phyloP scores from a whole-genome alignment of 92 coral and sea anemone genomes.

The Montipora capitata region DNA sequence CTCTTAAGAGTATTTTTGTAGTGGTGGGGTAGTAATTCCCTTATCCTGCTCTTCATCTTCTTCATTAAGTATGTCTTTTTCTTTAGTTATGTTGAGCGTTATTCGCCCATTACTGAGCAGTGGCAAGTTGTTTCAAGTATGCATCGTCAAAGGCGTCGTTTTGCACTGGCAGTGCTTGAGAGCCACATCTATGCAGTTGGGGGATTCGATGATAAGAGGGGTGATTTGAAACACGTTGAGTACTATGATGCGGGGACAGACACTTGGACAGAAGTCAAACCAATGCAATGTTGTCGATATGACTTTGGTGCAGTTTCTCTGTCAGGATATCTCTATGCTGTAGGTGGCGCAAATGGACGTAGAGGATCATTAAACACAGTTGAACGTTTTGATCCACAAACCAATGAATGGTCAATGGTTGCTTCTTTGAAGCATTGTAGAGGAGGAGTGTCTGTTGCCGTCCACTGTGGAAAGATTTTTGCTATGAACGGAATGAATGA shows the following conservation, averaged over 20 bases:
- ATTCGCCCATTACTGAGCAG: conserved; percentile 88
- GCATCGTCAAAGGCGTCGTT: conserved; percentile 94
- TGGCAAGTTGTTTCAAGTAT: conserved; percentile 92
- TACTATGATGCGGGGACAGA: conserved; percentile 81
- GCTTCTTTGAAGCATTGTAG: conserved; percentile 94
- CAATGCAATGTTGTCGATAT: conserved; percentile 89
- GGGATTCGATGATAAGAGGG: conserved; percentile 95
- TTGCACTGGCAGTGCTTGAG: conserved; percentile 88
- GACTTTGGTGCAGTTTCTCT: conserved; percentile 95
- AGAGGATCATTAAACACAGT: conserved; percentile 93
- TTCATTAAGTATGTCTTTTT: neutral
- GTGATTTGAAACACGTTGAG: conserved; percentile 90
- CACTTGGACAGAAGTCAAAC: conserved; percentile 88
- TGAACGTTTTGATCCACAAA: conserved; percentile 89
- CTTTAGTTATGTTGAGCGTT: conserved; percentile 93
- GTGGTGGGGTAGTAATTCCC: neutral
- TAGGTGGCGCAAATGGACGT: conserved; percentile 98
- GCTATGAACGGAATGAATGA: conserved; percentile 99
- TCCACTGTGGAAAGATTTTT: conserved; percentile 96
- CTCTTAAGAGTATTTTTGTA: too few species aligned
- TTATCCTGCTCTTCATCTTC: neutral
- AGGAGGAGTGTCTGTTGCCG: conserved; percentile 95
- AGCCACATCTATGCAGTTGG: conserved; percentile 93
- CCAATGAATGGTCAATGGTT: conserved; percentile 87
- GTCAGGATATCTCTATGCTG: conserved; percentile 94